Base-by-base conservation (phyloP, 1,140 invertebrate species). In the Vanessa tameamea region DNA sequence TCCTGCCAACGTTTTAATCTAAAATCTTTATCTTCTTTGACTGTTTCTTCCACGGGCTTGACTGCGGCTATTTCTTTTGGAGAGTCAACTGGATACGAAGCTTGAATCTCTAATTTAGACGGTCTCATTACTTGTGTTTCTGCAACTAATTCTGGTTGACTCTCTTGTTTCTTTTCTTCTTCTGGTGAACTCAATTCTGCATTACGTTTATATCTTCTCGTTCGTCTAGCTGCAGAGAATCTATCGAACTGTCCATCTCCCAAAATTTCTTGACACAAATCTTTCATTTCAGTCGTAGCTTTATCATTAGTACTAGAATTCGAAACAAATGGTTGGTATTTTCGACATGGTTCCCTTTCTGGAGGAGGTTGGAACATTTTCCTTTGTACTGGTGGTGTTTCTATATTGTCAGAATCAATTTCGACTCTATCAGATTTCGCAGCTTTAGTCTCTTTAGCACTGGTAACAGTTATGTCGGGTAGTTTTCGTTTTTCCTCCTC, bases 361-460 rank as follows among this genome's bases (percentile, higher is more conserved):
- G 94, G 93, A 0, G 95, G 94, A 13, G 95, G 94, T 73, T 94
- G 95, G 81, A 96, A 95, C 4, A 95, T 89, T 82, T 95, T 95
- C 69, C 97, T 94, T 13, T 95, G 96, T 0, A 95, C 96, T 1
- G 97, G 97, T 7, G 97, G 97, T 7, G 97, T 98, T 93, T 98
- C 97, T 16, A 98, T 97, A 78, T 98, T 98, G 78, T 98, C 97
- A 4, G 97, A 97, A 86, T 98, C 97, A 13, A 98, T 97, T 84
- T 98, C 97, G 31, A 96, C 95, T 82, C 96, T 96, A 79, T 97
- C 96, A 0, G 84, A 79, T 65, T 78, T 93, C 90, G 77, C 95
- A 87, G 79, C 90, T 81, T 84, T 95, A 74, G 76, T 81, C 47
- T 84, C 86, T 64, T 75, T 85, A 15, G 82, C 86, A 37, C 76